These are phyloP conservation scores for Rhaphigaster nebulosa DNA, from an alignment of 2,888 invertebrate species.

Conservation along the genomic window DNA sequence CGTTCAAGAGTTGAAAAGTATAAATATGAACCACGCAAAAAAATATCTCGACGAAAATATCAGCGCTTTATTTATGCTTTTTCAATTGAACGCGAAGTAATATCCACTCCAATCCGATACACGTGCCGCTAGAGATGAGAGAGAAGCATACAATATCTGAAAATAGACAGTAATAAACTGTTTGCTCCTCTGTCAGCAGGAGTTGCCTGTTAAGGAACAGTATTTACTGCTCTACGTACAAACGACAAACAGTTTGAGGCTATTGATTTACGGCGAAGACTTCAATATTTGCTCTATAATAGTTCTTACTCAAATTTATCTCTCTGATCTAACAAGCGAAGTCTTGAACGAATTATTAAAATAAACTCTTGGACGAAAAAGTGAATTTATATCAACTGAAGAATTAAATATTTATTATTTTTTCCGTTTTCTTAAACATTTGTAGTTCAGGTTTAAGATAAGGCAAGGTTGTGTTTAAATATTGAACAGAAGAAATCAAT, in stretches of 20 bases:
- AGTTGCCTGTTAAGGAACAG: slow-evolving; percentile 1
- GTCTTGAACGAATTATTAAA: not conserved
- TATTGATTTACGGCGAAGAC: not conserved
- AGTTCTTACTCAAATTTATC: not conserved
- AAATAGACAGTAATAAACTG: slow-evolving; percentile 42
- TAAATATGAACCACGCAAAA: not conserved
- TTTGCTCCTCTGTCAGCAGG: not conserved
- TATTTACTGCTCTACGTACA: not conserved
- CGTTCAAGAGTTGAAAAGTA: too few relatives aligned
- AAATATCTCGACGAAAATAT: not conserved
- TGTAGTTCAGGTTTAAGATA: too few relatives aligned
- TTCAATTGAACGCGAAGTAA: not conserved
- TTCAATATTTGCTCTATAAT: not conserved
- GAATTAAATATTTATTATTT: too few relatives aligned
- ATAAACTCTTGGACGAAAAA: too few relatives aligned
- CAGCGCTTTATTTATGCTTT: not conserved
- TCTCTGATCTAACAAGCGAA: not conserved
- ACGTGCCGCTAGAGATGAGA: not conserved
- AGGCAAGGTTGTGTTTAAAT: too few relatives aligned
- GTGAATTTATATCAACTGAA: too few relatives aligned
- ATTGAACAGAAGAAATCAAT: too few relatives aligned
- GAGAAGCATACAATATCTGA: slow-evolving; percentile 11
- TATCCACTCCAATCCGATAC: not conserved
- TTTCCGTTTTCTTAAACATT: too few relatives aligned
- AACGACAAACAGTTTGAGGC: not conserved